Evolutionary conservation across 2,888 invertebrate species (phyloP).

Genomic region (Rhagonycha lutea): DNA sequence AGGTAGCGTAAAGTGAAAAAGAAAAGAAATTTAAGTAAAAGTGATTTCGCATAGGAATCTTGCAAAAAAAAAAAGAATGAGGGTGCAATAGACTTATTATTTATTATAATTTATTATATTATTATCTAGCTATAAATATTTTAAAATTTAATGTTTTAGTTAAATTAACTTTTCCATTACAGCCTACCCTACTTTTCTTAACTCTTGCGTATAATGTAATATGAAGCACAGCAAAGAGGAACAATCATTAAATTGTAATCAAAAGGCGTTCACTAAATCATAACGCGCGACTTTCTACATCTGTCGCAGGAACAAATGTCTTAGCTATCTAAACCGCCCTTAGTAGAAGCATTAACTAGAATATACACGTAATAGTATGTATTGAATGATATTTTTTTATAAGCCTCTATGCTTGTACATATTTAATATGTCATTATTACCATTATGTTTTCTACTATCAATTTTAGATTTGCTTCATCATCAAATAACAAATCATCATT

Average conservation of each 20-base stretch:
- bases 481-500: no score
- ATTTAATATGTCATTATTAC: no score
- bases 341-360: background rate
- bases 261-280: conserved; percentile 54
- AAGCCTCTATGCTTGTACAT: no score
- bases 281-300: conserved; percentile 47
- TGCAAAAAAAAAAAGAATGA: no score
- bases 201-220: conserved; percentile 46
- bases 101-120: no score
- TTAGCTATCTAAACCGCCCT: background rate
- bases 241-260: conserved; percentile 58
- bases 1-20: no score
- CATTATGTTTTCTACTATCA: no score
- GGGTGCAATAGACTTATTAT: no score
- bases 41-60: no score
- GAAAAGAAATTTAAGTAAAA: no score
- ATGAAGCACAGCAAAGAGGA: conserved; percentile 48
- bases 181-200: conserved; percentile 50
- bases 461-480: no score
- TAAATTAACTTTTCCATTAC: conserved; percentile 51
- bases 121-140: conserved; percentile 6
- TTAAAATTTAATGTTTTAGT: conserved; percentile 50
- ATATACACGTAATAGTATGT: background rate
- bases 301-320: conserved; percentile 45
- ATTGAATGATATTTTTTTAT: background rate